Conservation (phyloP, 2,888 invertebrate species). For the Trilocha varians region DNA sequence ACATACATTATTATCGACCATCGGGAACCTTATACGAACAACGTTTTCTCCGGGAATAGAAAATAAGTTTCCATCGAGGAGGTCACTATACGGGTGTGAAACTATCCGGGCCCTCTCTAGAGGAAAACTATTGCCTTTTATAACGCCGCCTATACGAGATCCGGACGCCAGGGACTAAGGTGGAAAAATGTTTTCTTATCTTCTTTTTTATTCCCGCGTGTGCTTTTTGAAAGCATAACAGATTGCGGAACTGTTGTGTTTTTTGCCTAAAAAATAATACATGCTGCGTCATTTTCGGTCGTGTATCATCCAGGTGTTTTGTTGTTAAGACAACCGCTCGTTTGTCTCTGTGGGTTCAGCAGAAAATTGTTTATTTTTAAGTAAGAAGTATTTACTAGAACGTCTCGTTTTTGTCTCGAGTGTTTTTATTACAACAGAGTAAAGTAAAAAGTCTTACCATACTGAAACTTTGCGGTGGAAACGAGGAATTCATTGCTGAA, state of each 20-base stretch:
- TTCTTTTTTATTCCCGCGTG: constrained; percentile 23
- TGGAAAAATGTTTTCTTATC: constrained; percentile 22
- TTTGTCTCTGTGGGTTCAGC: neutral
- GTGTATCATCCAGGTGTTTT: constrained; percentile 7
- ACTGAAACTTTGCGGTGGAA: too few species aligned
- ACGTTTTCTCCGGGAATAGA: constrained; percentile 15
- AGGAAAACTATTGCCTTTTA: constrained; percentile 25
- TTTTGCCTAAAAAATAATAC: constrained; percentile 12
- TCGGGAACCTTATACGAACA: constrained; percentile 9
- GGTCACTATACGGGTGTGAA: constrained; percentile 17
- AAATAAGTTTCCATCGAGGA: constrained; percentile 24
- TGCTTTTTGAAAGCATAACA: constrained; percentile 26
- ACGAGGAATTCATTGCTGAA: too few species aligned
- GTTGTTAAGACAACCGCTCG: neutral
- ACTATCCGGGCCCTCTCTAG: constrained; percentile 23
- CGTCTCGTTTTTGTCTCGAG: too few species aligned
- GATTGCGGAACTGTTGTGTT: constrained; percentile 24
- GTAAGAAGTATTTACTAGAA: too few species aligned
- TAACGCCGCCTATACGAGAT: constrained; percentile 15
- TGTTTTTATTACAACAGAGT: too few species aligned
- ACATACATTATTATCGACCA: constrained; percentile 6
- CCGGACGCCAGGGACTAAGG: constrained; percentile 14
- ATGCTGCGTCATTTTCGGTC: constrained; percentile 11
- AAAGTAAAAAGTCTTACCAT: too few species aligned
- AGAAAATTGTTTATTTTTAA: neutral